Evolutionary conservation across 2,888 invertebrate genomes (phyloP).

Genomic region (Biston stratarius): DNA sequence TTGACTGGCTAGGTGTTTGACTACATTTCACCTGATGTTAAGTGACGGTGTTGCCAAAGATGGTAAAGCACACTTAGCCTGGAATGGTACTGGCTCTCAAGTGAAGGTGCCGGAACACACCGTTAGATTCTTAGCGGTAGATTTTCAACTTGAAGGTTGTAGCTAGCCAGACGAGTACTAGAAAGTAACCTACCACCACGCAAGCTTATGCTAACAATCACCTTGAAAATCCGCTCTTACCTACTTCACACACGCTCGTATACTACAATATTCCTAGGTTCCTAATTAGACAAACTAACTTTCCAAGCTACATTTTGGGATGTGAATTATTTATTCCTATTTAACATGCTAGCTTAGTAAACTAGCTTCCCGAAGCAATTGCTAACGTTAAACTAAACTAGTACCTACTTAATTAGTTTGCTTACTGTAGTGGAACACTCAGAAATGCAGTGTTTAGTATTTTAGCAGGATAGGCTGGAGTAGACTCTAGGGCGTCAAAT

Average conservation of each 20-base stretch:
- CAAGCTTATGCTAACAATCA: no score
- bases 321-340: slow-evolving; percentile 44
- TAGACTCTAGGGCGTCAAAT: not conserved
- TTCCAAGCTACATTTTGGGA: slow-evolving; percentile 35
- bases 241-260: not conserved
- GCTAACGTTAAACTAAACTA: slow-evolving; percentile 19
- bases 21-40: no score
- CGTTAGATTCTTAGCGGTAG: no score
- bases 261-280: slow-evolving; percentile 41
- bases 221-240: no score
- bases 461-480: slow-evolving; percentile 8
- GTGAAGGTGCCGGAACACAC: no score
- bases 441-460: slow-evolving; percentile 14
- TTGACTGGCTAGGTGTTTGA: no score
- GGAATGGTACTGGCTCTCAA: no score
- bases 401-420: slow-evolving; percentile 29
- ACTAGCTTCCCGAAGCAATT: slow-evolving; percentile 13
- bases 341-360: slow-evolving; percentile 32
- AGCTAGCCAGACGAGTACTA: no score
- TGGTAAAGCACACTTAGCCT: no score
- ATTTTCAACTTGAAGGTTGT: no score
- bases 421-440: slow-evolving; percentile 17
- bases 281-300: slow-evolving; percentile 49
- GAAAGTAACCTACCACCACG: no score
- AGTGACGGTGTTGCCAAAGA: no score